These are phyloP conservation scores for Diachasma alloeum DNA, from an alignment of 1,140 invertebrate genomes.

Conservation along the genomic window DNA sequence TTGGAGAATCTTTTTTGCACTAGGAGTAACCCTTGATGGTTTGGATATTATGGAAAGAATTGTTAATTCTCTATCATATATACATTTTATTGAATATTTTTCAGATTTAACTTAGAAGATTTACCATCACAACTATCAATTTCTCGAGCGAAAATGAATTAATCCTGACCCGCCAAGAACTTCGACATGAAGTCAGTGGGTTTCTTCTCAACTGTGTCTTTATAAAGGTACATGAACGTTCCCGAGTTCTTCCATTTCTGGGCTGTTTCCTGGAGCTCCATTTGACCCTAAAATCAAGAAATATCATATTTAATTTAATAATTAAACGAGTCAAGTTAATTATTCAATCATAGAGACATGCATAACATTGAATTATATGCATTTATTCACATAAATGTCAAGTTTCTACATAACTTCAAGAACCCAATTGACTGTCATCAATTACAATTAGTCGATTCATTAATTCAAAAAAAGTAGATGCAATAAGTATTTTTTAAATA, in stretches of 20 bases:
- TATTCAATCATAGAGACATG: too few relatives aligned
- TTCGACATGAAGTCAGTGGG: conserved; percentile 93
- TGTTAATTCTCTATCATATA: background rate
- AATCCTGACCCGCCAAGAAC: conserved; percentile 78
- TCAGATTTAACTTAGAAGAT: background rate
- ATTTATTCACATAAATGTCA: too few relatives aligned
- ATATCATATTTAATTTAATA: background rate
- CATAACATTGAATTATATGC: too few relatives aligned
- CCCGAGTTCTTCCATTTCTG: conserved; percentile 88
- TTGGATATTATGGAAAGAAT: too few relatives aligned
- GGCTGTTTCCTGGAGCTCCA: conserved; percentile 89
- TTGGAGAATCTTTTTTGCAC: too few relatives aligned
- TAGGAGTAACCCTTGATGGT: too few relatives aligned
- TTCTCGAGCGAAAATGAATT: conserved; percentile 19
- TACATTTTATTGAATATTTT: background rate
- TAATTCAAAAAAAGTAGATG: too few relatives aligned
- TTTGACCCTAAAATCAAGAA: conserved; percentile 79
- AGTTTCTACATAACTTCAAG: too few relatives aligned
- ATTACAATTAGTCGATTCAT: too few relatives aligned
- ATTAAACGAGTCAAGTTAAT: background rate
- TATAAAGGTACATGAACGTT: conserved; percentile 87
- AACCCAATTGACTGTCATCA: too few relatives aligned
- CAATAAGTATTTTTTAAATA: too few relatives aligned
- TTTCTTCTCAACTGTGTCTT: conserved; percentile 83
- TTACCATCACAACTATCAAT: background rate